Evolutionary conservation across 2,888 invertebrate genomes (phyloP).

Genomic region (Lasioglossum oenotherae): DNA sequence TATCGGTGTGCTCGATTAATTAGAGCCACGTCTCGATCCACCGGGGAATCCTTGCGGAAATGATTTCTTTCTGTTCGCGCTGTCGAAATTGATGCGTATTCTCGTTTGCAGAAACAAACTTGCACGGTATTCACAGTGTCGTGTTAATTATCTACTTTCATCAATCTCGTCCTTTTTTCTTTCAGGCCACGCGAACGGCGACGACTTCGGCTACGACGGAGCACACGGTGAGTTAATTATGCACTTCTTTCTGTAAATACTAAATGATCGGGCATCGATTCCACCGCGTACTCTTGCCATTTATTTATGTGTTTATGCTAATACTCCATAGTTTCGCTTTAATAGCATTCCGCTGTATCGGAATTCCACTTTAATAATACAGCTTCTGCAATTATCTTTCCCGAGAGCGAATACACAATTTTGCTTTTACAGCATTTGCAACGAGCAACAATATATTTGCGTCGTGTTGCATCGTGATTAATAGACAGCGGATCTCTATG

Average conservation of each 20-base stretch:
- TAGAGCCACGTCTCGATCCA: background rate
- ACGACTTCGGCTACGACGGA: conserved; percentile 71
- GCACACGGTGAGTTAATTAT: conserved; percentile 61
- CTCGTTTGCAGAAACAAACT: background rate
- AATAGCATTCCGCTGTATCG: background rate
- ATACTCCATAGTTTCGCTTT: background rate
- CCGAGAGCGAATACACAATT: background rate
- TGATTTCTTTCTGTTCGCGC: background rate
- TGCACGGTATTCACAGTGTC: background rate
- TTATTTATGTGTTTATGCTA: background rate
- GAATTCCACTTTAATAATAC: background rate
- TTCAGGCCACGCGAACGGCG: conserved; percentile 56
- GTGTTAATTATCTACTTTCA: background rate
- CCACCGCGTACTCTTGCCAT: no score
- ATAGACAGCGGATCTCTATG: no score
- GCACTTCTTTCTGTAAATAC: background rate
- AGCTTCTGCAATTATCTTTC: background rate
- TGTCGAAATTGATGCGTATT: background rate
- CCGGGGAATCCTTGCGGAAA: background rate
- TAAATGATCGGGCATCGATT: background rate
- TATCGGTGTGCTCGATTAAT: conserved; percentile 15
- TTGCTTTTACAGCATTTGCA: no score
- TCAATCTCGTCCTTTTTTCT: conserved; percentile 21
- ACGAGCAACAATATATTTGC: no score
- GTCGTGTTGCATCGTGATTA: no score